phyloP scores from a whole-genome alignment of 2,888 invertebrate species.

The Diadegma fenestrale region DNA sequence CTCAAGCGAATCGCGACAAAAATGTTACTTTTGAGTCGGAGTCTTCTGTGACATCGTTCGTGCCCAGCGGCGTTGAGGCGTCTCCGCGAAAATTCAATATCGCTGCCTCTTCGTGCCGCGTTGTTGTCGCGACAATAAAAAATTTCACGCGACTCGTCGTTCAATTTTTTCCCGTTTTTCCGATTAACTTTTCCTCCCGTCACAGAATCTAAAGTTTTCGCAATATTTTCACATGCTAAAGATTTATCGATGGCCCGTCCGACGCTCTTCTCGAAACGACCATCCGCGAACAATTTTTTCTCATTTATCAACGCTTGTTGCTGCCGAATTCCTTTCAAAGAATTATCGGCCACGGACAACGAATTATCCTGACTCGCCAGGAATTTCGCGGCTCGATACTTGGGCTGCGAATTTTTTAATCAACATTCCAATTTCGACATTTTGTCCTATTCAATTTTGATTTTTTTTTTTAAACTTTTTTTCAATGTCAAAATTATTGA shows the following conservation, averaged over 20 bases:
- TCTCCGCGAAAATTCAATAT: conserved; percentile 66
- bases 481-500: too few relatives aligned
- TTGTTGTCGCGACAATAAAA: conserved; percentile 71
- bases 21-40: conserved; percentile 62
- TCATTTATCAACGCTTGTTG: conserved; percentile 20
- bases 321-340: background rate
- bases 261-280: conserved; percentile 17
- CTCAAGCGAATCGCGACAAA: conserved; percentile 13
- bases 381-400: conserved; percentile 58
- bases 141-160: conserved; percentile 62
- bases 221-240: conserved; percentile 2
- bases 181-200: conserved; percentile 40
- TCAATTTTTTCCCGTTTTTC: conserved; percentile 31
- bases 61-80: conserved; percentile 32
- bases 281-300: conserved; percentile 19
- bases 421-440: background rate
- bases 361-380: conserved; percentile 39
- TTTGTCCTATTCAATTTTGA: background rate
- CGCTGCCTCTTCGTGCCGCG: conserved; percentile 63
- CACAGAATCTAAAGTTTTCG: conserved; percentile 18
- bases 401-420: conserved; percentile 55
- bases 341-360: conserved; percentile 15
- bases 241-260: conserved; percentile 8
- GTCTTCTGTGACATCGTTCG: conserved; percentile 47
- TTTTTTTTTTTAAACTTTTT: too few relatives aligned